Evolutionary conservation across 2,888 invertebrate genomes (phyloP).

Genomic region (Acleris laterana): DNA sequence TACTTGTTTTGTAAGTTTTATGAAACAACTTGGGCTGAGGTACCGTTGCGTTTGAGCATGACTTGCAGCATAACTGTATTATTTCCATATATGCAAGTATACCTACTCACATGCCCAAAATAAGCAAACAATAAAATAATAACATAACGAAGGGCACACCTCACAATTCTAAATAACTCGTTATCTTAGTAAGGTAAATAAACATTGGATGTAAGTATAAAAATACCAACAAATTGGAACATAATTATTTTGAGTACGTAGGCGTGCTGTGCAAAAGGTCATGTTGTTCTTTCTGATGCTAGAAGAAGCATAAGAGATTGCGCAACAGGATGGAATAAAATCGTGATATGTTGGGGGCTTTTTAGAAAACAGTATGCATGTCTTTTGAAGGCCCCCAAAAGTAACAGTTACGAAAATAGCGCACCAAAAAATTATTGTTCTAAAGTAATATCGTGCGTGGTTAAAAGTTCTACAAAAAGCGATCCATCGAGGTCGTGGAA

Average conservation of each 20-base stretch:
- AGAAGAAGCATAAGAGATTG: too few species aligned
- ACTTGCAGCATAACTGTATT: slow-evolving; percentile 9
- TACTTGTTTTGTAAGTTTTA: background rate
- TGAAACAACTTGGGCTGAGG: slow-evolving; percentile 5
- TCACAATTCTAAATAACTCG: background rate
- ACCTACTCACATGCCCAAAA: slow-evolving; percentile 9
- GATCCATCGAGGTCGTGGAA: too few species aligned
- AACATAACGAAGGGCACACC: background rate
- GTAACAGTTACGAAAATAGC: too few species aligned
- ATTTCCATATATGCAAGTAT: slow-evolving; percentile 2
- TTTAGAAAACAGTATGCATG: too few species aligned
- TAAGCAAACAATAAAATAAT: slow-evolving; percentile 14
- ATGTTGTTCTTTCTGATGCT: background rate
- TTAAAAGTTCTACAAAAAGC: too few species aligned
- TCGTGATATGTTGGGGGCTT: too few species aligned
- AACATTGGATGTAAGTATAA: slow-evolving; percentile 4
- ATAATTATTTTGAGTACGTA: background rate
- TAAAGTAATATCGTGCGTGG: too few species aligned
- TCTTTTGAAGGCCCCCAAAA: too few species aligned
- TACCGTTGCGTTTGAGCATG: slow-evolving; percentile 1
- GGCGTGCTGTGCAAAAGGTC: background rate
- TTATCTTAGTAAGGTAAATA: background rate
- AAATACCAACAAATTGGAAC: background rate
- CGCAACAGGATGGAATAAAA: too few species aligned
- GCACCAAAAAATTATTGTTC: too few species aligned